Conservation (phyloP, 2,797 vertebrate genomes). For the Neostethus bicornis region DNA sequence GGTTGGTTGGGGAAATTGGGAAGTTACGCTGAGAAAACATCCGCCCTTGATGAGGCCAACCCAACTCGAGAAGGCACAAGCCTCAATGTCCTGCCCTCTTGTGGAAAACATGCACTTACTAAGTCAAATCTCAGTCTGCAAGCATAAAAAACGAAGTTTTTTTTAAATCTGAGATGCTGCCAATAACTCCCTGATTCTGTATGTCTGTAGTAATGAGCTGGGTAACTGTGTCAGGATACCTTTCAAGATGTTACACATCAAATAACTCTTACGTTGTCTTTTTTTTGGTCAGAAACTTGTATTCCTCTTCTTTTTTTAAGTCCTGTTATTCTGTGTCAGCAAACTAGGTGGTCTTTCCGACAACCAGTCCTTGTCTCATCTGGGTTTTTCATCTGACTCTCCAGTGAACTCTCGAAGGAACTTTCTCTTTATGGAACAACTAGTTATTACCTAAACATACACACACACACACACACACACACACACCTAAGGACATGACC, state of each 20-base stretch:
- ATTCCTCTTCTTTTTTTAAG: neutral
- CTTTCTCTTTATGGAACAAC: too few species aligned
- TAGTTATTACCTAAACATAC: too few species aligned
- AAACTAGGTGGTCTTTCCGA: too few species aligned
- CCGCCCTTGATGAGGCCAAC: conserved; percentile 70
- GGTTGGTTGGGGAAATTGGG: conserved; percentile 48
- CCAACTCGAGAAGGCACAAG: conserved; percentile 42
- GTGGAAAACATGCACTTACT: conserved; percentile 60
- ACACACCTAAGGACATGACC: too few species aligned
- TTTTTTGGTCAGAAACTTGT: neutral
- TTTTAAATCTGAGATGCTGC: neutral
- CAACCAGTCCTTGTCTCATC: too few species aligned
- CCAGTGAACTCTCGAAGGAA: too few species aligned
- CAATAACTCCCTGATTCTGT: neutral
- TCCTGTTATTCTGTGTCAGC: too few species aligned
- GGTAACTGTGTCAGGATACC: neutral
- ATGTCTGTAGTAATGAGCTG: neutral
- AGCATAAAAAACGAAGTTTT: conserved; percentile 18
- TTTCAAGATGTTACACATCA: neutral
- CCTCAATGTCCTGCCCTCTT: conserved; percentile 52
- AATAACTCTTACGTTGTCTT: too few species aligned
- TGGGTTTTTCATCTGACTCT: too few species aligned
- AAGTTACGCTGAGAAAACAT: conserved; percentile 74
- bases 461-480: too few species aligned
- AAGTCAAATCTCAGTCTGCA: conserved; percentile 32